These are phyloP conservation scores for Sacculina carcini DNA, from an alignment of 2,888 invertebrate genomes.

Conservation along the genomic window DNA sequence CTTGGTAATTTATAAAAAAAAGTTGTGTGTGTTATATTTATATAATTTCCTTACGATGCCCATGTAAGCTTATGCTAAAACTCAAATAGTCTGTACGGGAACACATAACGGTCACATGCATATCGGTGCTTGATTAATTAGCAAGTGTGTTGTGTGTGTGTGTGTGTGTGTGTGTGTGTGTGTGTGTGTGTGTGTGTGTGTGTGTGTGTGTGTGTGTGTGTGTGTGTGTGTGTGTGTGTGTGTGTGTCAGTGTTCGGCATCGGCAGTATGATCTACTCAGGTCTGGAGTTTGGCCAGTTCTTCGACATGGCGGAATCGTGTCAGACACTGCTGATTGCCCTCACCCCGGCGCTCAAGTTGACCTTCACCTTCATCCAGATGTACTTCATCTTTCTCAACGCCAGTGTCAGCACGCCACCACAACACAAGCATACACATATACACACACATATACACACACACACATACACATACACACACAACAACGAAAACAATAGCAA, in stretches of 20 bases:
- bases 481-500: background rate
- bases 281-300: conserved; percentile 78
- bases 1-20: too few species aligned
- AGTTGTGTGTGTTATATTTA: too few species aligned
- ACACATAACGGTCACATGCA: too few species aligned
- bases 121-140: too few species aligned
- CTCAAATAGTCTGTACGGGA: too few species aligned
- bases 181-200: background rate
- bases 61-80: too few species aligned
- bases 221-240: conserved; percentile 6
- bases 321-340: conserved; percentile 59
- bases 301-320: conserved; percentile 72
- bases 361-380: conserved; percentile 91
- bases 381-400: conserved; percentile 92
- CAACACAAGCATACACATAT: background rate
- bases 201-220: conserved; percentile 2
- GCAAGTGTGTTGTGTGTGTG: too few species aligned
- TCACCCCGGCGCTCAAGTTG: conserved; percentile 76
- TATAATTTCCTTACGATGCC: too few species aligned
- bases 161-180: background rate
- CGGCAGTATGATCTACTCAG: conserved; percentile 89
- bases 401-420: conserved; percentile 60
- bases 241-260: conserved; percentile 61
- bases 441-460: background rate
- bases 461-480: background rate